Base-by-base conservation (phyloP, 2,113 vertebrate species). In the Scomber japonicus region DNA sequence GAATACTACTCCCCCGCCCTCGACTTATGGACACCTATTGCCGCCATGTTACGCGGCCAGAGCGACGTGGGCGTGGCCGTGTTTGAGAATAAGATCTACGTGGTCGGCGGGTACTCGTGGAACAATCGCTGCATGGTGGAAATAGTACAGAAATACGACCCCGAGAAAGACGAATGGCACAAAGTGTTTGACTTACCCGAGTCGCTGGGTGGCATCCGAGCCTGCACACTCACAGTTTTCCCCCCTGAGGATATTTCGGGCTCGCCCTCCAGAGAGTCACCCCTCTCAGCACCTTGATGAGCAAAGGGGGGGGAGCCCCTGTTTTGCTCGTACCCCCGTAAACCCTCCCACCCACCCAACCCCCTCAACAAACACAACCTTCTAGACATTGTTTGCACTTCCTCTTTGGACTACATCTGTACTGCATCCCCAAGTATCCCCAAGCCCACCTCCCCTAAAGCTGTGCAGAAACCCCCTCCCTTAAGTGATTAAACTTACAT, bases 111-210 rank as follows among this genome's bases (percentile, higher is more conserved):
- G 46, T 99, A 99, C 93, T 99, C 98, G 0, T 99, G 98, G 98
- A 99, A 99, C 95, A 99, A 99, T 93, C 97, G 98, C 35, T 99
- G 98, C 86, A 99, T 99, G 98, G 98, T 99, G 83, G 98, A 99
- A 95, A 99, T 99, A 85, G 98, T 99, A 79, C 98, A 99, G 94
- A 98, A 98, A 84, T 99, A 99, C 6, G 98, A 99, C 88, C 98
- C 98, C 0, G 98, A 99, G 81, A 98, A 97, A 88, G 97, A 99
- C 85, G 98, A 99, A 90, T 99, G 98, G 98, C 97, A 99, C 94
- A 99, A 99, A 92, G 98, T 99, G 4, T 99, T 99, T 88, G 98
- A 99, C 93, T 96, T 99, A 72, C 98, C 98, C 0, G 98, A 99
- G 89, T 99, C 98, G 6, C 96, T 99, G 40, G 98, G 98, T n/a